Base-by-base conservation (phyloP, 2,797 vertebrate species). In the Aphelocoma californica region DNA sequence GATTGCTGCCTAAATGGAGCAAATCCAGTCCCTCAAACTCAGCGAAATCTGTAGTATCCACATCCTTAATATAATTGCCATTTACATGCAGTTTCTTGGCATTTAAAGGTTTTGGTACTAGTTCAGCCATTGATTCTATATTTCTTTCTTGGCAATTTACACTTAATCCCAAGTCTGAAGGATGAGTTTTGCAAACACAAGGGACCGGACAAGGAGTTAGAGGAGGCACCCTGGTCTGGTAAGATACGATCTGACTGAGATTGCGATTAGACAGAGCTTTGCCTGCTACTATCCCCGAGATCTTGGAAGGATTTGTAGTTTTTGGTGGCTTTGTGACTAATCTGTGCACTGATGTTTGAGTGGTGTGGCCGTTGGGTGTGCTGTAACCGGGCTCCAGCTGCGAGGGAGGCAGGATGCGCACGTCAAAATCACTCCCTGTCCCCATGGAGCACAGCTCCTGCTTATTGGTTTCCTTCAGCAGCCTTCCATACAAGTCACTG, bases 381-480 rank as follows among this genome's bases (percentile, higher is more conserved):
- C 98, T 98, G 86, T 98, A 98, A 10, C 98, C 98, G 0, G 98
- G 98, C 74, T 99, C 99, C 81, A 98, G 97, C 78, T 97, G 98
- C 1, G 98, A 98, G 1, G 99, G 99, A 26, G 99, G 99, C 98
- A 99, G 98, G 83, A 98, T 94, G 56, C 98, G 97, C 6, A 99
- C 99, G 1, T 99, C 99, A 95, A 99, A 99, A 96, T 99, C 99
- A 83, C 99, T 99, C 50, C 99, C 99, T 4, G 98, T 99, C 54
- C 99, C 99, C 98, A 99, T 98, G 42, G 99, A 99, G 92, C 99
- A 99, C 81, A 99, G 97, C 96, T 99, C 99, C 97, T 99, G 99
- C 83, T 99, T 99, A 96, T 99, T 99, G 87, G 99, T 99, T 97
- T 99, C 99, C 91, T 99, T 99, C 90, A 99, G 97, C 58, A 99